These are phyloP conservation scores for Pissodes strobi DNA, from an alignment of 1,140 invertebrate species.

Conservation along the genomic window DNA sequence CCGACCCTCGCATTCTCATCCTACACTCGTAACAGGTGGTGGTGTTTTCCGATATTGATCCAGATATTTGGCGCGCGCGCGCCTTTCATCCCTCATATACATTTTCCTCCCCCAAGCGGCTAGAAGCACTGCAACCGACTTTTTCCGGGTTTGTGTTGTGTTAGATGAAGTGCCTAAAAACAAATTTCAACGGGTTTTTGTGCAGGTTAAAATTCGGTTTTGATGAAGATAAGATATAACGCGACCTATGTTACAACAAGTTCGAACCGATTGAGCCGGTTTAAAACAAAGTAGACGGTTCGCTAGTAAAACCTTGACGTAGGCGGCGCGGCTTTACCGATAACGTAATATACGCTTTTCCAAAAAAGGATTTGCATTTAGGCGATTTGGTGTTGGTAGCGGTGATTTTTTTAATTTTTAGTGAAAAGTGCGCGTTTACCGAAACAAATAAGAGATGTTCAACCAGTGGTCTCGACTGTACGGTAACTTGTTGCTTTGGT, in stretches of 20 bases:
- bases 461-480: constrained; percentile 24
- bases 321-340: too few species aligned
- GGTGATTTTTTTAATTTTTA: too few species aligned
- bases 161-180: constrained; percentile 10
- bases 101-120: constrained; percentile 37
- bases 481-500: constrained; percentile 28
- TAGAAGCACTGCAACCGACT: constrained; percentile 34
- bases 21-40: constrained; percentile 55
- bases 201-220: too few species aligned
- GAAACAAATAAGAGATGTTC: constrained; percentile 16
- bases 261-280: too few species aligned
- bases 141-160: constrained; percentile 26
- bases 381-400: too few species aligned
- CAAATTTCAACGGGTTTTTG: neutral
- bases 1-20: neutral
- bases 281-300: too few species aligned
- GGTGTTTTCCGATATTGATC: constrained; percentile 51
- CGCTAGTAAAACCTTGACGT: too few species aligned
- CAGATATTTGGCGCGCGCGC: constrained; percentile 40
- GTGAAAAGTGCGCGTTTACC: neutral
- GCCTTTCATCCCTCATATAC: constrained; percentile 4
- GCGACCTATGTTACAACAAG: too few species aligned
- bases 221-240: too few species aligned
- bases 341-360: too few species aligned
- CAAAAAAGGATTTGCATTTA: too few species aligned